Evolutionary conservation across 2,797 vertebrate genomes (phyloP).

Genomic region (Microhierax caerulescens): DNA sequence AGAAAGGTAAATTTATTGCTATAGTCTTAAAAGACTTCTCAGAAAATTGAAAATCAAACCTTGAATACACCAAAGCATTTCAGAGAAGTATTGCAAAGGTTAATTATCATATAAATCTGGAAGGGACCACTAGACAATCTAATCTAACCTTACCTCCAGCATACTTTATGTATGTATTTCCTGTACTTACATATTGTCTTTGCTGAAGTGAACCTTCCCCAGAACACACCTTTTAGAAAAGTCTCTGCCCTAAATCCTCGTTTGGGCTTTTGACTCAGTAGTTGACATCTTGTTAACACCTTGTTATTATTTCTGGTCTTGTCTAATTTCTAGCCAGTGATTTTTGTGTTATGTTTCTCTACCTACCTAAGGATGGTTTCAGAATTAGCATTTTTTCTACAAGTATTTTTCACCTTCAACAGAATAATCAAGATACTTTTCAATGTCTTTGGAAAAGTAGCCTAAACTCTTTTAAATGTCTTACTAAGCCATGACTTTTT

Average conservation of each 20-base stretch:
- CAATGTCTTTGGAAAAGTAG: neutral
- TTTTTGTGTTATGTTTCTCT: neutral
- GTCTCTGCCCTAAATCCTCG: neutral
- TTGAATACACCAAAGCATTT: neutral
- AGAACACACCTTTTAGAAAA: neutral
- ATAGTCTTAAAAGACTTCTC: neutral
- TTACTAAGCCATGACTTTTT: neutral
- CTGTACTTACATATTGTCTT: neutral
- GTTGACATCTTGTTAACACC: neutral
- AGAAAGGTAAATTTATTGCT: neutral
- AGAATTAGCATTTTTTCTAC: neutral
- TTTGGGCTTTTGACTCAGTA: neutral
- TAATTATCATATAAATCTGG: neutral
- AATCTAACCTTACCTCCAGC: neutral
- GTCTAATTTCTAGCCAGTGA: neutral
- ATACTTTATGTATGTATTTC: neutral
- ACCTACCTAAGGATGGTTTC: neutral
- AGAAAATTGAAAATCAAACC: neutral
- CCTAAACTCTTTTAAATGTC: neutral
- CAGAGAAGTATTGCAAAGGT: neutral
- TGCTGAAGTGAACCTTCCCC: neutral
- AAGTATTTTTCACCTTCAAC: neutral
- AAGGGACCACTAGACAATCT: neutral
- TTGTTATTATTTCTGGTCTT: neutral
- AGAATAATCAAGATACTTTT: neutral